These are phyloP conservation scores for Xiphorhynchus erythropygius DNA, from an alignment of 2,797 vertebrate genomes.

Conservation along the genomic window DNA sequence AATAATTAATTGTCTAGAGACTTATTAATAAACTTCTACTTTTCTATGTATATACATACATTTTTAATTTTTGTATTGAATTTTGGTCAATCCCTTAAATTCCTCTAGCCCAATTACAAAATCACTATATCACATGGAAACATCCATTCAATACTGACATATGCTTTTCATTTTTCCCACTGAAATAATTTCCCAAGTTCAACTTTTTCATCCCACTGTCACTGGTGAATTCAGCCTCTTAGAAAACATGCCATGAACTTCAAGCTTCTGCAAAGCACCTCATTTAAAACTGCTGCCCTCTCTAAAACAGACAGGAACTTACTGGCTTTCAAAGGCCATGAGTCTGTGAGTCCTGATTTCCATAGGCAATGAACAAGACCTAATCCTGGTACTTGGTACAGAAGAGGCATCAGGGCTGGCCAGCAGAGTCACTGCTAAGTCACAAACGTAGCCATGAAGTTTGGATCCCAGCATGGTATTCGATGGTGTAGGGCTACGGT, in stretches of 20 bases:
- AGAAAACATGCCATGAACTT: not conserved
- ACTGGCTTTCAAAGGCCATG: not conserved
- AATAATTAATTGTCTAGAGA: not conserved
- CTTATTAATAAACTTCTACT: not conserved
- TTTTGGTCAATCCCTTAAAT: not conserved
- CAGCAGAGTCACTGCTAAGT: not conserved
- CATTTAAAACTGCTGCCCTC: not conserved
- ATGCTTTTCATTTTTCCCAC: not conserved
- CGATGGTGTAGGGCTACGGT: fast-evolving
- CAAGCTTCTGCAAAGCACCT: not conserved
- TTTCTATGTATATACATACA: not conserved
- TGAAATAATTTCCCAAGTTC: not conserved
- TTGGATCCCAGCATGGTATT: not conserved
- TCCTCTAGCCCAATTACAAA: not conserved
- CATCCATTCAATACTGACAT: not conserved
- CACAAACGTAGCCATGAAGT: not conserved
- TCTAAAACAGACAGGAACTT: not conserved
- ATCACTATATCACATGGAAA: not conserved
- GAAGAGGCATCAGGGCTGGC: not conserved
- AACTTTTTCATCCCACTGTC: not conserved
- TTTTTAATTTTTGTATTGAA: not conserved
- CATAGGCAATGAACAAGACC: not conserved
- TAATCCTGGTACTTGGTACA: not conserved
- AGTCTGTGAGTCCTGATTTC: not conserved
- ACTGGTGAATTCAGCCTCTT: not conserved